Evolutionary conservation across 1,140 invertebrate species (phyloP), one percentile per base, ranked within the genome.

Genomic region (Calosoma granatense): DNA sequence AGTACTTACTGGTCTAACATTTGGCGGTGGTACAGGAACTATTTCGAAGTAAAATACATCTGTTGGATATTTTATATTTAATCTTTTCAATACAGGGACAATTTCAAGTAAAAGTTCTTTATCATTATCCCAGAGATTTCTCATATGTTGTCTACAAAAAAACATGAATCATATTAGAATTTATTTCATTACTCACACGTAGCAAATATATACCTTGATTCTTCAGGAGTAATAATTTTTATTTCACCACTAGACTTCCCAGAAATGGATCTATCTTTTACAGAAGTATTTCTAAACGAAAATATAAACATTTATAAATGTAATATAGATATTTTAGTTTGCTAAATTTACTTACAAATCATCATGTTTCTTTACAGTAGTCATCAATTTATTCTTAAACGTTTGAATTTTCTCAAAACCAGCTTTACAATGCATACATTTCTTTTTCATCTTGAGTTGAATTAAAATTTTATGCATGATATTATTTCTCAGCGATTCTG

Each of bases 21-120:
- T 86, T 1, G 88, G 83, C 14, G 97, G 94, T 22, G 91, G 77
- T 1, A 99, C 93, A 6, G 88, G 80, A 39, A 99, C 69, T 0
- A 86, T 73, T 58, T 92, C 83, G 62, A 93, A 78, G 64, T 97
- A 99, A 69, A 98, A 93, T 52, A 90, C 69, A 76, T 98, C 92
- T 11, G 90, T 89, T 0, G 93, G 86, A 68, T 81, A 75, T 60
- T 81, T 68, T 0, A 63, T 60, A 0, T 77, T 72, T 72, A 73
- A 36, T 68, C 70, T 57, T 65, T 73, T 78, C 2, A 97, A 72
- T 54, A 90, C 80, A 0, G 91, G 88, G 54, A 89, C 81, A 2
- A 96, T 70, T 2, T 82, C 69, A 61, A 74, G 73, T 0, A 98
- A 67, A 39, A 93, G 73, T 3, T 83, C 74, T 17, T 77, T 76